Evolutionary conservation across 2,888 invertebrate genomes (phyloP).

Genomic region (Cyaniris semiargus): DNA sequence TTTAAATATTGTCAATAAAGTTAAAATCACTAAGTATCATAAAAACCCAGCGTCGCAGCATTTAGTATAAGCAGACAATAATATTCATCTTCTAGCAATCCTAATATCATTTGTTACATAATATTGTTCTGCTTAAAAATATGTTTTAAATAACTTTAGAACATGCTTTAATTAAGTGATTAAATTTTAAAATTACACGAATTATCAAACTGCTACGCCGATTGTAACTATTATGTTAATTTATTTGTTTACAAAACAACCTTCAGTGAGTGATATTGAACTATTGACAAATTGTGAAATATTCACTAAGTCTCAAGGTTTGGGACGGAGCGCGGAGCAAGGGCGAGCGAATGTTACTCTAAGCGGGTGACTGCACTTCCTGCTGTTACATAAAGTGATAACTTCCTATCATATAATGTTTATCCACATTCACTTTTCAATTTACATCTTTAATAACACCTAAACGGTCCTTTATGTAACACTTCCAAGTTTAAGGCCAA

Average conservation of each 20-base stretch:
- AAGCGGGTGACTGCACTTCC: slow-evolving; percentile 8
- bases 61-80: no score
- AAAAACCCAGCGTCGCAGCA: no score
- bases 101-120: no score
- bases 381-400: background rate
- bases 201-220: background rate
- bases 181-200: background rate
- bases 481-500: background rate
- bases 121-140: no score
- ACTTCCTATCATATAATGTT: slow-evolving; percentile 15
- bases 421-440: slow-evolving; percentile 18
- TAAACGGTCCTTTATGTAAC: background rate
- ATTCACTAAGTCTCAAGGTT: background rate
- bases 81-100: no score
- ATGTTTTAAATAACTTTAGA: no score
- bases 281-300: slow-evolving; percentile 2
- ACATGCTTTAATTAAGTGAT: background rate
- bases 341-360: background rate
- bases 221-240: background rate
- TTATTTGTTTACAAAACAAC: background rate
- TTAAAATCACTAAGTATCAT: no score
- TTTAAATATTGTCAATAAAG: no score
- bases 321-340: background rate
- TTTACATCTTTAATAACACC: slow-evolving; percentile 17
- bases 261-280: background rate